phyloP scores from a whole-genome alignment of 2,797 vertebrate genomes.

The Pipistrellus pygmaeus region DNA sequence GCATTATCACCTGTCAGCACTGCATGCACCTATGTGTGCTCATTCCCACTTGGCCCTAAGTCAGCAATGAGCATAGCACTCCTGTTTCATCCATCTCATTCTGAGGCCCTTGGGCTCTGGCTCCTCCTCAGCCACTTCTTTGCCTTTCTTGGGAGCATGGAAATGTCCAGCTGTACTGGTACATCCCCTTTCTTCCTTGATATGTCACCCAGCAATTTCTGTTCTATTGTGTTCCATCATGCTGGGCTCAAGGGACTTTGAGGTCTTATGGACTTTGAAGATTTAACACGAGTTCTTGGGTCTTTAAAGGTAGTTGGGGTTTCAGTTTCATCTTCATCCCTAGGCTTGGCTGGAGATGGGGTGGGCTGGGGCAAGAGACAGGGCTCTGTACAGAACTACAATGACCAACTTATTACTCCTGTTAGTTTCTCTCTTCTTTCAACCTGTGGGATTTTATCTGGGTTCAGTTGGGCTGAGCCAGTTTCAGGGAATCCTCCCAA shows the following conservation, averaged over 20 bases:
- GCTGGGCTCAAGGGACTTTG: not conserved
- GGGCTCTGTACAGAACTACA: not conserved
- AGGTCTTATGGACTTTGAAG: not conserved
- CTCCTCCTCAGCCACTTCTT: not conserved
- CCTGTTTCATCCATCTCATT: not conserved
- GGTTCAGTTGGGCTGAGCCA: not conserved
- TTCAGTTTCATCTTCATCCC: not conserved
- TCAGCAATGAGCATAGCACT: fast-evolving
- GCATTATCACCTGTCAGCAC: fast-evolving
- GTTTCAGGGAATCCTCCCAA: not conserved
- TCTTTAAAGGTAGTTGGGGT: not conserved
- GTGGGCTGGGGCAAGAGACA: not conserved
- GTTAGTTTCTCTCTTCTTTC: not conserved
- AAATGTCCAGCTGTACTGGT: not conserved
- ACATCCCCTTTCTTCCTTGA: not conserved
- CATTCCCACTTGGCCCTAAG: not conserved
- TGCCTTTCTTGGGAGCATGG: not conserved
- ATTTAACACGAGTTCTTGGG: not conserved
- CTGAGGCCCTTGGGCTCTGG: not conserved
- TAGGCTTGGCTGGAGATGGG: not conserved
- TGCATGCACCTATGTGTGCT: fast-evolving
- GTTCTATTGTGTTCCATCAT: not conserved
- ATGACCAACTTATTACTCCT: not conserved
- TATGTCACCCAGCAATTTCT: fast-evolving
- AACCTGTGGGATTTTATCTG: not conserved